Evolutionary conservation across 2,113 vertebrate species (phyloP), one percentile per base, ranked within the genome.

Genomic region (Nesoenas mayeri): DNA sequence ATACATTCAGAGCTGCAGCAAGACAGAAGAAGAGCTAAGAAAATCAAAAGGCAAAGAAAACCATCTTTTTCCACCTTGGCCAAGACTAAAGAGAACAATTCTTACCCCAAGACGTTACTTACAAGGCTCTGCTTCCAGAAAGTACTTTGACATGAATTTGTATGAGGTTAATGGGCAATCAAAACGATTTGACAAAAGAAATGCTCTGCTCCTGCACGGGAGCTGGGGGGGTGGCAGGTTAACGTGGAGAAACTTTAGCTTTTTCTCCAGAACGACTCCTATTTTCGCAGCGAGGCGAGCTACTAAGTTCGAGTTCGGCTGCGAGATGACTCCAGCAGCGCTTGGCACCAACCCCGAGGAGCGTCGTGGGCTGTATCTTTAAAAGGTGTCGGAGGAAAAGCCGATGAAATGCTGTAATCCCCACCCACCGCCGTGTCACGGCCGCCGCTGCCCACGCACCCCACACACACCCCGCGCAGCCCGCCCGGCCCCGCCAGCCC

Each of bases 331-430:
- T 78, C 38, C 26, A 11, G 69, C 93, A 78, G 77, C 89, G 67
- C 87, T 25, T 38, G 88, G 71, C 93, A 81, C 15, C 28, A 48
- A 10, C 21, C 72, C 57, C 26, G 60, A 34, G 51, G 86, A 38
- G 40, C 85, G 51, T 8, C 15, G 79, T 67, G 93, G 93, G 92
- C 78, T 98, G 96, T 83, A 89, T 74, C 97, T 98, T 97, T 98
- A 97, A 97, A 98, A 98, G 97, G 97, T 93, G 97, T 90, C 83
- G 53, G 97, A 97, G 96, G 96, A 97, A 97, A 96, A 94, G 96
- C 96, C 92, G 97, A 85, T 79, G 96, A 97, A 95, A 95, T 85
- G 94, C 95, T 58, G 65, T 74, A 91, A 92, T 97, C 95, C 82
- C 98, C 97, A 91, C 97, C 97, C 97, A 96, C 97, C 95, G 95